Evolutionary conservation across 2,797 vertebrate genomes (phyloP).

Genomic region (Calcarius lapponicus): DNA sequence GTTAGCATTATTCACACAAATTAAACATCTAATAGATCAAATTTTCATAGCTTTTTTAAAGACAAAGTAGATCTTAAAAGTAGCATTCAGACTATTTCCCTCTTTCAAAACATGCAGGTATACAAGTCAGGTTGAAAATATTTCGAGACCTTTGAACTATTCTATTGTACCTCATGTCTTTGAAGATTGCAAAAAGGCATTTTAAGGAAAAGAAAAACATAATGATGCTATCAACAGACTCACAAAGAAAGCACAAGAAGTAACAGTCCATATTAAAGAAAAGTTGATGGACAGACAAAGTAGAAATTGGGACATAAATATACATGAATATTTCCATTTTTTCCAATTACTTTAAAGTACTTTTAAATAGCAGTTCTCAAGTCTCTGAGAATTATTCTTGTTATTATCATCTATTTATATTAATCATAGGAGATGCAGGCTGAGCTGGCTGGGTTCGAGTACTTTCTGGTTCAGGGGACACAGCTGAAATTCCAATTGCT

Average conservation of each 20-base stretch:
- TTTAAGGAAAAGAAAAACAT: neutral
- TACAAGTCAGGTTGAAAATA: neutral
- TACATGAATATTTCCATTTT: neutral
- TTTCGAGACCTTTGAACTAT: neutral
- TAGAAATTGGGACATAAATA: neutral
- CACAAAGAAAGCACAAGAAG: neutral
- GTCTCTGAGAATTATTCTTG: neutral
- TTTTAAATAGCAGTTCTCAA: neutral
- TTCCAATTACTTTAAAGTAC: neutral
- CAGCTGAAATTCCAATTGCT: neutral
- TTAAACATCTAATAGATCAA: neutral
- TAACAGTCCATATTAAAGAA: neutral
- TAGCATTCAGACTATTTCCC: neutral
- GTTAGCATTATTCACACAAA: neutral
- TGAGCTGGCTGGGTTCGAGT: neutral
- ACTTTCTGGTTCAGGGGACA: neutral
- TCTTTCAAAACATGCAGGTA: neutral
- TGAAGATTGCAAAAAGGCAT: neutral
- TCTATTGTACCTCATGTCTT: neutral
- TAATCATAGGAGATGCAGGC: neutral
- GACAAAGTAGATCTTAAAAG: neutral
- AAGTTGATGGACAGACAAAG: neutral
- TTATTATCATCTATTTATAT: neutral
- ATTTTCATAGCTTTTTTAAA: neutral
- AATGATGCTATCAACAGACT: neutral